Percentiles rank a stretch among this genome's conserved stretches.
Conservation (phyloP, 2,888 invertebrate genomes). For the Alcis repandata region DNA sequence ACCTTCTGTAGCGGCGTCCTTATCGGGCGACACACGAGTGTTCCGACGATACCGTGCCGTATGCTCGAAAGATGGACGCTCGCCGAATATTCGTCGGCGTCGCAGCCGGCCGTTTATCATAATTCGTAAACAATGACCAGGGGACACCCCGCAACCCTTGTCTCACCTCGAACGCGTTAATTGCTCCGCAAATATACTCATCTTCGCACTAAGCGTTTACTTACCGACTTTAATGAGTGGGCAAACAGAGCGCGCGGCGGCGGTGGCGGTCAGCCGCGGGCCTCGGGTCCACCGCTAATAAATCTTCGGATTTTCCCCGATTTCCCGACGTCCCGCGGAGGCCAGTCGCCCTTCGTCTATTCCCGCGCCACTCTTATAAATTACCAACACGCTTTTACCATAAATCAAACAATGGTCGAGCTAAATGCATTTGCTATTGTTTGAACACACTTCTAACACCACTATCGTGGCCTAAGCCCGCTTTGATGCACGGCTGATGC, state of each 20-base stretch:
- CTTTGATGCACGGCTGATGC: constrained; percentile 53
- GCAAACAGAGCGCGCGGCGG: constrained; percentile 75
- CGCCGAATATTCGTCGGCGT: constrained; percentile 41
- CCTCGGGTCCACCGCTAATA: constrained; percentile 75
- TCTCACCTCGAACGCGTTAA: constrained; percentile 83
- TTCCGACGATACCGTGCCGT: constrained; percentile 61
- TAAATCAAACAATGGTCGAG: constrained; percentile 82
- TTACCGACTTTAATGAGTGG: constrained; percentile 84
- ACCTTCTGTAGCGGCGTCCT: constrained; percentile 74
- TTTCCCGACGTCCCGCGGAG: constrained; percentile 79
- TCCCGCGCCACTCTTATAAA: constrained; percentile 82
- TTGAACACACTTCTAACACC: constrained; percentile 78
- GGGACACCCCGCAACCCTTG: constrained; percentile 73
- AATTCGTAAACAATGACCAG: constrained; percentile 73
- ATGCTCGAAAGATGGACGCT: constrained; percentile 57
- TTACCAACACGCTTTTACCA: constrained; percentile 84
- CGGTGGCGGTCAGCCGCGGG: constrained; percentile 73
- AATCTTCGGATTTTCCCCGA: constrained; percentile 85
- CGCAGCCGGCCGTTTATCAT: constrained; percentile 55
- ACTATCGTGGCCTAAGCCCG: constrained; percentile 62
- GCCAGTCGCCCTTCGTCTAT: constrained; percentile 67
- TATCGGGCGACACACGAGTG: constrained; percentile 75
- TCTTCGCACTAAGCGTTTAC: constrained; percentile 84
- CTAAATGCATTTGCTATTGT: constrained; percentile 86
- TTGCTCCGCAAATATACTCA: constrained; percentile 85